Evolutionary conservation across 2,797 vertebrate genomes (phyloP), one percentile per base, ranked within the genome.

Genomic region (Danio albolineatus): DNA sequence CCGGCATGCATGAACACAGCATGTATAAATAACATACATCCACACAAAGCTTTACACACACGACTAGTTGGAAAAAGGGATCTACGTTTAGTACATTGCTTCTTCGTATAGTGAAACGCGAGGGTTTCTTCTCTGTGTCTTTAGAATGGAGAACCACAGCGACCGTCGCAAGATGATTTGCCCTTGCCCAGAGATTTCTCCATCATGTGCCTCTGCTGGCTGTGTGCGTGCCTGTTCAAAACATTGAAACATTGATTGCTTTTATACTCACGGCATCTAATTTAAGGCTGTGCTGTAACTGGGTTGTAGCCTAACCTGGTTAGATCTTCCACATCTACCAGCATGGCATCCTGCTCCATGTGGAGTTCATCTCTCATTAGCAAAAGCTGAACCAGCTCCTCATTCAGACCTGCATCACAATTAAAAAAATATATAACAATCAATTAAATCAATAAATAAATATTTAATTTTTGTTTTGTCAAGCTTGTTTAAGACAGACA

Each of bases 261-360:
- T 39, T 56, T 16, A 43, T 5, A 2, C 12, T 36, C 10, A 57
- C 56, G 21, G 4, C 36, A 70, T 77, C 21, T 46, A 7, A 48
- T 77, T 51, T 43, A 28, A 54, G 54, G 21, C 36, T n/a, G 17
- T 0, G 4, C n/a, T n/a, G n/a, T n/a, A 41, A 57, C 13, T 59
- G 28, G 13, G 2, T 39, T 53, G 10, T 13, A 2, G 2, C 14
- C 60, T 90, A 53, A 98, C 97, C 97, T 97, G 91, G 97, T 99
- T 87, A 98, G 92, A 81, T 99, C 97, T 84, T 99, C 97, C 12
- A 99, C 96, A 90, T 99, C 97, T 89, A 99, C 97, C 90, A 98
- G 91, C 97, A 99, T 99, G 82, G 97, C 97, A 0, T 99, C 97
- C 87, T 99, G 97, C 89, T 99, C 97, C 7, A 97, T 96, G 77